These are phyloP conservation scores for Acleris literana DNA, from an alignment of 2,888 invertebrate species.

Conservation along the genomic window DNA sequence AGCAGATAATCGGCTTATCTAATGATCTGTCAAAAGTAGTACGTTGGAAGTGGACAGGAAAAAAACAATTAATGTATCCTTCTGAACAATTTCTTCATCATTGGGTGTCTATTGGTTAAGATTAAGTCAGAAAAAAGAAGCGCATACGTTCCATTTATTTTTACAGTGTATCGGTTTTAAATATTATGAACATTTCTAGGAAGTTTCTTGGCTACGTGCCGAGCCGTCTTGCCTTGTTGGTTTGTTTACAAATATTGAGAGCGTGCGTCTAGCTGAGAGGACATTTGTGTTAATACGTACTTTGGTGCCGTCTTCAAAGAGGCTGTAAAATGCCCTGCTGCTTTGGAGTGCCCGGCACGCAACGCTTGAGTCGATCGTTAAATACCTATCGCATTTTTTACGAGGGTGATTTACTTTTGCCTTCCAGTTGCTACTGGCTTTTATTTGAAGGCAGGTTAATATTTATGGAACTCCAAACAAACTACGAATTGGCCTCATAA, in stretches of 20 bases:
- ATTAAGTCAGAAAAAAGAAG: neutral
- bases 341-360: conserved; percentile 16
- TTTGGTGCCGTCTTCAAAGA: conserved; percentile 31
- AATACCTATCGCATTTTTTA: conserved; percentile 28
- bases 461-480: conserved; percentile 22
- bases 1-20: too few species aligned
- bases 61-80: too few species aligned
- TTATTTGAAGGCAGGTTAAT: conserved; percentile 28
- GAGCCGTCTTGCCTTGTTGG: conserved; percentile 46
- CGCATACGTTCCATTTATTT: neutral
- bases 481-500: conserved; percentile 25
- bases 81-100: too few species aligned
- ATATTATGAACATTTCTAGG: conserved; percentile 23
- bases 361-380: conserved; percentile 25
- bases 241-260: conserved; percentile 63
- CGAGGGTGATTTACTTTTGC: conserved; percentile 24
- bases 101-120: too few species aligned
- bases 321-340: conserved; percentile 37
- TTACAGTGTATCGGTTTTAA: neutral
- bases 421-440: conserved; percentile 17
- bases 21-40: too few species aligned
- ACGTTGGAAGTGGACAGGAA: too few species aligned
- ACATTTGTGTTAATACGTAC: conserved; percentile 40
- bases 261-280: conserved; percentile 37
- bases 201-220: conserved; percentile 44